Percentiles rank a stretch among this genome's conserved stretches.
These are phyloP conservation scores for Zoanthus gigantus DNA, from an alignment of 92 coral and sea anemone species.

Conservation along the genomic window DNA sequence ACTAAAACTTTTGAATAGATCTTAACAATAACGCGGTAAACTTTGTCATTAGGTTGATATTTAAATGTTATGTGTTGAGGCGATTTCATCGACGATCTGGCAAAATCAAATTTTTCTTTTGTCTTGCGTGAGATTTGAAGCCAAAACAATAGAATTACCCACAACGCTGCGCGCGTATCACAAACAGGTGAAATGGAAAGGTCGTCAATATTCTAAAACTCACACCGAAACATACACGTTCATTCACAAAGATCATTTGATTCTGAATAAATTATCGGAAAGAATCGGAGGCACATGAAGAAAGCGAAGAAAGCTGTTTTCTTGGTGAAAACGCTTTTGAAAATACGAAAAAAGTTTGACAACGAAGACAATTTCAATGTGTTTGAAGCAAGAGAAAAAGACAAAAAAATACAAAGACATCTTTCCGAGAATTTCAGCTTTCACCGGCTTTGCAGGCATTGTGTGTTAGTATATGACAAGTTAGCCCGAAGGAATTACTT, in stretches of 20 bases:
- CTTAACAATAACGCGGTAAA: background rate
- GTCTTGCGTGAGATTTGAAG: conserved; percentile 24
- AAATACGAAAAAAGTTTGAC: conserved; percentile 46
- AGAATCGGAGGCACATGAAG: conserved; percentile 30
- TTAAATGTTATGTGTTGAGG: conserved; percentile 5
- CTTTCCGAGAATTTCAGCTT: conserved; percentile 60
- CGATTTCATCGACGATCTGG: background rate
- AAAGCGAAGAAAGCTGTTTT: conserved; percentile 82
- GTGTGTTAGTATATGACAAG: conserved; percentile 80
- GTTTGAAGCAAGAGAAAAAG: conserved; percentile 35
- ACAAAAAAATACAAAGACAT: conserved; percentile 28
- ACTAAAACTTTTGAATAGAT: background rate
- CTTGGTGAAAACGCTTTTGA: conserved; percentile 76
- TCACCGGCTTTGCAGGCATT: conserved; percentile 70
- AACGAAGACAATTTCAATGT: conserved; percentile 37
- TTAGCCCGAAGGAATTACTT: conserved; percentile 44
- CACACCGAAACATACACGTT: conserved; percentile 50
- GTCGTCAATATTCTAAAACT: conserved; percentile 13
- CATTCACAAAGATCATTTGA: conserved; percentile 25
- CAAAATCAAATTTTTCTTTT: background rate
- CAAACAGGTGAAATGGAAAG: conserved; percentile 55
- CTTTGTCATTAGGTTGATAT: background rate
- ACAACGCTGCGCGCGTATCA: conserved; percentile 28
- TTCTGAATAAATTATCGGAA: conserved; percentile 42
- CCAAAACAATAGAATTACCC: conserved; percentile 58